Evolutionary conservation across 2,113 vertebrate genomes (phyloP).

Genomic region (Mesoclemmys tuberculata): DNA sequence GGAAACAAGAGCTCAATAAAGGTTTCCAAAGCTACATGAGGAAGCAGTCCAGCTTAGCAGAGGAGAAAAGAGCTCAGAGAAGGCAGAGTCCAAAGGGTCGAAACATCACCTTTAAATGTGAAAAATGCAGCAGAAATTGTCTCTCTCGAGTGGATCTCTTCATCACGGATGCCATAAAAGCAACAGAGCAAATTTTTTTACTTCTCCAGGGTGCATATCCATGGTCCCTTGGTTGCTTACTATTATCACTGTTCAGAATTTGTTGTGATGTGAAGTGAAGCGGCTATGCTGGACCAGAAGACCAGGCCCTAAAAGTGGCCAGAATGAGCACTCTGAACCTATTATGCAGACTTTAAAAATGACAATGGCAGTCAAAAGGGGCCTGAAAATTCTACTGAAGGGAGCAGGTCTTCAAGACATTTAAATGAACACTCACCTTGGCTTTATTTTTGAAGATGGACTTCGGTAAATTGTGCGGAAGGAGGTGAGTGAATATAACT

Average conservation of each 20-base stretch:
- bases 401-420: neutral
- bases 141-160: too few species aligned
- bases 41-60: too few species aligned
- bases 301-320: neutral
- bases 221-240: neutral
- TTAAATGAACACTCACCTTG: conserved; percentile 50
- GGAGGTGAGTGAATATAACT: conserved; percentile 21
- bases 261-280: neutral
- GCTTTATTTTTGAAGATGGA: conserved; percentile 51
- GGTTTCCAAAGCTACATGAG: too few species aligned
- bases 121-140: too few species aligned
- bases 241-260: neutral
- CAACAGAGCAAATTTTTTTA: neutral
- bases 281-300: neutral
- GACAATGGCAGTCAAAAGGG: fast-evolving
- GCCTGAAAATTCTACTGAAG: neutral
- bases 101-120: too few species aligned
- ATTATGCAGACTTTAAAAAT: neutral
- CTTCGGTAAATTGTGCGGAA: conserved; percentile 42
- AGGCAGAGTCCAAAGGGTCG: too few species aligned
- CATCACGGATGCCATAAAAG: too few species aligned
- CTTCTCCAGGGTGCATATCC: neutral
- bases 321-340: neutral
- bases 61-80: too few species aligned
- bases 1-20: too few species aligned